Percentiles rank a stretch among this genome's conserved stretches.
These are phyloP conservation scores for Panthera tigris DNA, from an alignment of 2,113 vertebrate genomes.

Conservation along the genomic window DNA sequence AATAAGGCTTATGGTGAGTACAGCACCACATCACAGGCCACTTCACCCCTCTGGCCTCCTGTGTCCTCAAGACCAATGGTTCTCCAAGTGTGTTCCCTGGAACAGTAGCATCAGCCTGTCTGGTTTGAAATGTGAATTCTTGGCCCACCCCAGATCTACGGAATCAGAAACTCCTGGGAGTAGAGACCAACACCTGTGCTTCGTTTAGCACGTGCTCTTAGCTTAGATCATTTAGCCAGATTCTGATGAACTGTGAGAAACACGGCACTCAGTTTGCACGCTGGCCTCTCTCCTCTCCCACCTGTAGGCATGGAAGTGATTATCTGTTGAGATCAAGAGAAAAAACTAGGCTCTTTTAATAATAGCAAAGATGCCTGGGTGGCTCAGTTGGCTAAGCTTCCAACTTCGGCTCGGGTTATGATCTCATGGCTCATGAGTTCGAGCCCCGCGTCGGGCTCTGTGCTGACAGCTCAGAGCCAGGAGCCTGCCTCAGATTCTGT, in stretches of 20 bases:
- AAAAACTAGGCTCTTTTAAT: neutral
- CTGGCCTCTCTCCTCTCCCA: neutral
- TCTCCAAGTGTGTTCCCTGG: neutral
- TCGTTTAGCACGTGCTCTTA: neutral
- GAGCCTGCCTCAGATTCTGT: too few relatives aligned
- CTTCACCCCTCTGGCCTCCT: neutral
- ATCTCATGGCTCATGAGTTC: too few relatives aligned
- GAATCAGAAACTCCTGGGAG: neutral
- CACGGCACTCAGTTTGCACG: fast-evolving
- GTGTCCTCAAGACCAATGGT: neutral
- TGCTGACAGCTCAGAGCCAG: too few relatives aligned
- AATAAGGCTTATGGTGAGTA: neutral
- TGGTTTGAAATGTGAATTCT: neutral
- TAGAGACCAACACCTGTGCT: neutral
- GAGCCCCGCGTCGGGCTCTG: too few relatives aligned
- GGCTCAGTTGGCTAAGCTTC: too few relatives aligned
- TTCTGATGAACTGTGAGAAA: neutral
- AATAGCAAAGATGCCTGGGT: neutral
- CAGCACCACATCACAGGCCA: fast-evolving
- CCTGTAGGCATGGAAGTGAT: neutral
- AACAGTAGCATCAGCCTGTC: neutral
- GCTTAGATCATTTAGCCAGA: neutral
- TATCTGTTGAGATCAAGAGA: neutral
- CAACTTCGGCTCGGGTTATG: too few relatives aligned
- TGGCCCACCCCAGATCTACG: neutral